Conservation (phyloP, 2,888 invertebrate genomes). For the Scaptomyza flava region DNA sequence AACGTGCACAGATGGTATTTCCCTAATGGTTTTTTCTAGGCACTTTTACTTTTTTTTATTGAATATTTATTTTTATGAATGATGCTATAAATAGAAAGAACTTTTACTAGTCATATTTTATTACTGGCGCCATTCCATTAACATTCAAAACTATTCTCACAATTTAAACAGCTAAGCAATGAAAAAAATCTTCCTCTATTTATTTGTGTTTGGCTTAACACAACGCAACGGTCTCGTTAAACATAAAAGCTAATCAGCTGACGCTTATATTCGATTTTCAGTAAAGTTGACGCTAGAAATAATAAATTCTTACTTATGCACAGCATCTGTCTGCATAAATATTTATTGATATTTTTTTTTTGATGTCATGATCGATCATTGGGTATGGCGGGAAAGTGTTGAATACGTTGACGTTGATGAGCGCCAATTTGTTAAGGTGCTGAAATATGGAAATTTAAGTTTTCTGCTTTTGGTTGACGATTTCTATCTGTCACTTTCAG, state of each 20-base stretch:
- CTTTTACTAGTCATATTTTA: background rate
- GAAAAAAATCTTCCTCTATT: conserved; percentile 17
- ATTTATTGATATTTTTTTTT: conserved; percentile 63
- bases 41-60: background rate
- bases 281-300: conserved; percentile 22
- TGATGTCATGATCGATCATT: conserved; percentile 68
- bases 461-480: conserved; percentile 35
- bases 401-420: conserved; percentile 49
- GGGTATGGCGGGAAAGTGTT: conserved; percentile 31
- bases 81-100: background rate
- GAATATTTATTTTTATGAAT: background rate
- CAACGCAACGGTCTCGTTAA: conserved; percentile 48
- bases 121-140: background rate
- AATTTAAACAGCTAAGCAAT: background rate
- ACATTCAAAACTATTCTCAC: background rate
- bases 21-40: background rate
- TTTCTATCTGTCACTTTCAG: conserved; percentile 37
- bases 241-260: conserved; percentile 65
- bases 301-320: conserved; percentile 46
- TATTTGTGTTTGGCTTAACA: conserved; percentile 42
- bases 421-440: conserved; percentile 70
- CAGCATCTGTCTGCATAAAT: conserved; percentile 58
- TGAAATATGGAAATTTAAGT: conserved; percentile 66
- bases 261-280: conserved; percentile 23
- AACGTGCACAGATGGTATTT: background rate